Evolutionary conservation across 2,797 vertebrate genomes (phyloP), one percentile per base, ranked within the genome.

Genomic region (Artibeus lituratus): DNA sequence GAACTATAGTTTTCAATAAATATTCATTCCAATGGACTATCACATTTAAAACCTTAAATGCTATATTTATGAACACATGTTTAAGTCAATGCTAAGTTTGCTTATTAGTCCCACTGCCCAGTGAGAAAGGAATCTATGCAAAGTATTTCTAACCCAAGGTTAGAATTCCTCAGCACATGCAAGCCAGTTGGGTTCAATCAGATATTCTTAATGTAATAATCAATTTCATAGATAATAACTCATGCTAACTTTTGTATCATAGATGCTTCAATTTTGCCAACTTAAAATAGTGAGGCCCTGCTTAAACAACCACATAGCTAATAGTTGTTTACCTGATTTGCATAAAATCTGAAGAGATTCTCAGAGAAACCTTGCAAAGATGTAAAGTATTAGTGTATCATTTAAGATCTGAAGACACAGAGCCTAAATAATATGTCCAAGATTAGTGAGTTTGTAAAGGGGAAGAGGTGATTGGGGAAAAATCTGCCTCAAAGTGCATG

Each of bases 401-500:
- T 55, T 77, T 83, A 92, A 90, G n/a, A 87, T 87, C n/a, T 55
- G 65, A 88, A 73, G 29, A 90, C n/a, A 59, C 37, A 92, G 62
- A 82, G 9, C 6, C 70, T 83, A 89, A 82, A 37, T 55, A 55
- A 24, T 85, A 65, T 18, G 22, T 51, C 14, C 24, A 62, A 37
- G n/a, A 59, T 78, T 4, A 5, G n/a, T 74, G n/a, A 91, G 19
- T 39, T 80, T 70, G 14, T 81, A 59, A 93, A 73, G 67, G 47
- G 4, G 39, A 3, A 76, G 4, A 14, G 39, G 9, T 15, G 1
- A 62, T 24, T 62, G 51, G 49, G 67, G 29, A 29, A 69, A 9
- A 44, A 21, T 24, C 22, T 67, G 8, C 62, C 21, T 59, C 7
- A 35, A 87, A 74, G 21, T 21, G 16, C 35, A 59, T 22, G 10